phyloP scores from a whole-genome alignment of 2,888 invertebrate genomes.

The Fabriciana adippe region DNA sequence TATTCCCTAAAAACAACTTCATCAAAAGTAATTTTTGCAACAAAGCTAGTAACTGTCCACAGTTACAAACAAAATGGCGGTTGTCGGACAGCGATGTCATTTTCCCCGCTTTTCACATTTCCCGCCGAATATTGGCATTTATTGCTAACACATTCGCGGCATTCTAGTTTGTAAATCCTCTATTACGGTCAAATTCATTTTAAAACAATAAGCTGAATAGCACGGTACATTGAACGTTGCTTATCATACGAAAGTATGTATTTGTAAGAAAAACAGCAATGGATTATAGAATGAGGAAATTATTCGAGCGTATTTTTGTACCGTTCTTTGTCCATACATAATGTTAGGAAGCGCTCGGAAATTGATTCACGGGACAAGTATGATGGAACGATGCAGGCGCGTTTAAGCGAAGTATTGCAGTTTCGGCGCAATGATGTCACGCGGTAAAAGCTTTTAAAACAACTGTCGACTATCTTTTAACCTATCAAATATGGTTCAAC shows the following conservation, averaged over 20 bases:
- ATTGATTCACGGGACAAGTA: conserved; percentile 60
- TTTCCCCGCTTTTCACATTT: conserved; percentile 54
- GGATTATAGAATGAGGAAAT: not conserved
- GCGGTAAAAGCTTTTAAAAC: conserved; percentile 34
- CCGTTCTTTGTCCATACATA: conserved; percentile 3
- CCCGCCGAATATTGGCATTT: conserved; percentile 54
- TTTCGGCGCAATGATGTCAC: conserved; percentile 36
- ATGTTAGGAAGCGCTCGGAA: conserved; percentile 46
- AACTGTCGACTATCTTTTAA: conserved; percentile 23
- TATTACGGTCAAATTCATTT: conserved; percentile 43
- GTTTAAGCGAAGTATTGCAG: conserved; percentile 52
- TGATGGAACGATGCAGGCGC: conserved; percentile 67
- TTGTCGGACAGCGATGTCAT: conserved; percentile 43
- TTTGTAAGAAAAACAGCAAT: conserved; percentile 13
- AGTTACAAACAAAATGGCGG: conserved; percentile 27
- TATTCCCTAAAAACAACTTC: not conserved
- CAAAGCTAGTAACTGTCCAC: conserved; percentile 12
- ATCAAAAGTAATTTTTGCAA: conserved; percentile 7
- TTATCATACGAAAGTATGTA: not conserved
- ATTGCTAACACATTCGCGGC: conserved; percentile 50
- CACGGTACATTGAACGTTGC: conserved; percentile 18
- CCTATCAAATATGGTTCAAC: conserved; percentile 16
- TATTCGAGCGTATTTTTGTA: conserved; percentile 7
- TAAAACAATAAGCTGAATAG: not conserved
- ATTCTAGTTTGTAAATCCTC: conserved; percentile 35